phyloP scores from a whole-genome alignment of 2,797 vertebrate species.

The Scolopax bukidnonensis region DNA sequence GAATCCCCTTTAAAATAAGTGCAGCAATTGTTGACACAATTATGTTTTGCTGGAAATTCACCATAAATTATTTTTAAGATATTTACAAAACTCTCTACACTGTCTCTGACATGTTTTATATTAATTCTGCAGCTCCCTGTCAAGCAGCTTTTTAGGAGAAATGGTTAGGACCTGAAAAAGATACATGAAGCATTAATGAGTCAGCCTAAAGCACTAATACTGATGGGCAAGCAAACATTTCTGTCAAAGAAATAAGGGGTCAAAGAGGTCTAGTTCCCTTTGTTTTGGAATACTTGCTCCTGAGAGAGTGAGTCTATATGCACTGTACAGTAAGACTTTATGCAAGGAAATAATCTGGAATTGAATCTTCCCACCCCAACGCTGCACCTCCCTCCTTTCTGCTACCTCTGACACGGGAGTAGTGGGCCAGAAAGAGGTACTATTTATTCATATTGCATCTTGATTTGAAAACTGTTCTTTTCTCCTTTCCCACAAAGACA shows the following conservation, averaged over 20 bases:
- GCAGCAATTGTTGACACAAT: background rate
- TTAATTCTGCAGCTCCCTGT: background rate
- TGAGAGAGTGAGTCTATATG: background rate
- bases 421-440: background rate
- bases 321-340: background rate
- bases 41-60: constrained; percentile 1
- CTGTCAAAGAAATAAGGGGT: background rate
- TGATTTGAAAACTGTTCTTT: background rate
- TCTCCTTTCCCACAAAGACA: background rate
- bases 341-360: background rate
- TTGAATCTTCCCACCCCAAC: background rate
- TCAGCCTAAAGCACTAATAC: background rate
- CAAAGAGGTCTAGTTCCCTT: background rate
- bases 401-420: background rate
- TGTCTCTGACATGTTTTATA: background rate
- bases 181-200: background rate
- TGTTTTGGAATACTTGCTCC: background rate
- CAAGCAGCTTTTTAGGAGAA: background rate
- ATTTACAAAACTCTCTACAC: background rate
- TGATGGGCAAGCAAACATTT: background rate
- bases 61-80: constrained; percentile 6
- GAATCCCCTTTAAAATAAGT: background rate
- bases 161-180: background rate
- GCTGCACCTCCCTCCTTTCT: background rate
- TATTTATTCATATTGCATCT: background rate